Conservation (phyloP, 2,113 vertebrate species). For the Arizona elegans region DNA sequence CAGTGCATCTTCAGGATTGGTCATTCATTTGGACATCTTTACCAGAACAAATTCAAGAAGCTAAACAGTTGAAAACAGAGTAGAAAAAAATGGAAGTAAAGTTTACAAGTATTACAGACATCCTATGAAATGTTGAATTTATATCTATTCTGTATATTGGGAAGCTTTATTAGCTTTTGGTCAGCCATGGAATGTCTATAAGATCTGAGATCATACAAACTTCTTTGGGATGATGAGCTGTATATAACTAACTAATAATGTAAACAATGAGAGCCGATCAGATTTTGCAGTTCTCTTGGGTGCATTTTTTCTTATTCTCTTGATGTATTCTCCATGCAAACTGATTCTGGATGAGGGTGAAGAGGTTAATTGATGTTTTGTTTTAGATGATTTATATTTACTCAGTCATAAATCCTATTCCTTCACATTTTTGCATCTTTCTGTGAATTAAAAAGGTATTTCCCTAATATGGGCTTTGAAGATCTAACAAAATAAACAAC, state of each 20-base stretch:
- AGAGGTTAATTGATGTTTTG: not conserved
- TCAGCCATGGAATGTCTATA: not conserved
- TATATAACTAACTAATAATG: not conserved
- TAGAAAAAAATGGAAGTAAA: not conserved
- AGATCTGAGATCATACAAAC: not conserved
- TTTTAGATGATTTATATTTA: not conserved
- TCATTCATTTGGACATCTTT: not conserved
- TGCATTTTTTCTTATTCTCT: not conserved
- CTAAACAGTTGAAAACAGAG: not conserved
- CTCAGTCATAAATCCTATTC: not conserved
- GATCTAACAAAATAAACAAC: not conserved
- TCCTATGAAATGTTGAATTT: not conserved
- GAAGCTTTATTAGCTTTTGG: not conserved
- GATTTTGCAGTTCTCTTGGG: not conserved
- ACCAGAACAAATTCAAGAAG: not conserved
- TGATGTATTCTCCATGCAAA: not conserved
- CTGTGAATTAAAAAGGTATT: not conserved
- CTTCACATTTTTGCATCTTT: not conserved
- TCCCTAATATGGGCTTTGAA: not conserved
- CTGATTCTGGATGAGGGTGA: not conserved
- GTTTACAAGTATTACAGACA: not conserved
- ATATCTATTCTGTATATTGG: not conserved
- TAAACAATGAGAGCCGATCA: not conserved
- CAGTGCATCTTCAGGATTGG: not conserved
- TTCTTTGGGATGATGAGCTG: not conserved